Base-by-base conservation (phyloP, 1,140 invertebrate species). In the Neodiprion fabricii region DNA sequence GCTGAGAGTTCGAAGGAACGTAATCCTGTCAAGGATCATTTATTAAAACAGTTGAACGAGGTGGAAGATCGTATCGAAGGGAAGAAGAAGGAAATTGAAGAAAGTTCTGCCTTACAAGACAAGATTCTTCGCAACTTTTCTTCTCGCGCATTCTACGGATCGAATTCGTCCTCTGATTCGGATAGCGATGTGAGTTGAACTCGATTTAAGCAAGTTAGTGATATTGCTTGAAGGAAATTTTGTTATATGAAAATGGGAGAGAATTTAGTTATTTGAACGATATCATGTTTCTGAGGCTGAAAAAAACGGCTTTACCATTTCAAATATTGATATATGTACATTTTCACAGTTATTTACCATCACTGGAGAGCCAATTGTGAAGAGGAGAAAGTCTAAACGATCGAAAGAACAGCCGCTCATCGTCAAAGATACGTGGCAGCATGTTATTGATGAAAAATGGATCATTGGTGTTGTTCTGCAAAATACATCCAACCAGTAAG, bases 401-500 rank as follows among this genome's bases (percentile, higher is more conserved):
- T 28, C 66, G 70, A 48, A 48, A 21, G 0, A 67, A 2, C 65
- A 71, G 48, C 72, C 74, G 5, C 74, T 85, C 9, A 14, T 76
- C 8, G 17, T 85, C 48, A 21, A 68, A 8, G 48, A 72, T 9
- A 71, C 72, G 3, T 86, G 84, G 84, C 85, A 86, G 47, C 72
- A 77, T 28, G 40, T 86, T 23, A 61, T 84, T 21, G 79, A 81
- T 73, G 76, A 85, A 47, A 82, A 86, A 71, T 88, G 86, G 86
- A 76, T 87, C 23, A 77, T 86, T 68, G 85, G 84, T 66, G 72
- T 85, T 50, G 65, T 77, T 49, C 7, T 87, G 4, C 23, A 77
- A 9, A 87, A 85, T 49, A 78, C 40, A 67, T 80, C 80, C 0
- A 73, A 74, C 5, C 76, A 79, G 86, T 87, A 77, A 87, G 85